Evolutionary conservation across 2,797 vertebrate species (phyloP).

Genomic region (Ispidina lecontei): DNA sequence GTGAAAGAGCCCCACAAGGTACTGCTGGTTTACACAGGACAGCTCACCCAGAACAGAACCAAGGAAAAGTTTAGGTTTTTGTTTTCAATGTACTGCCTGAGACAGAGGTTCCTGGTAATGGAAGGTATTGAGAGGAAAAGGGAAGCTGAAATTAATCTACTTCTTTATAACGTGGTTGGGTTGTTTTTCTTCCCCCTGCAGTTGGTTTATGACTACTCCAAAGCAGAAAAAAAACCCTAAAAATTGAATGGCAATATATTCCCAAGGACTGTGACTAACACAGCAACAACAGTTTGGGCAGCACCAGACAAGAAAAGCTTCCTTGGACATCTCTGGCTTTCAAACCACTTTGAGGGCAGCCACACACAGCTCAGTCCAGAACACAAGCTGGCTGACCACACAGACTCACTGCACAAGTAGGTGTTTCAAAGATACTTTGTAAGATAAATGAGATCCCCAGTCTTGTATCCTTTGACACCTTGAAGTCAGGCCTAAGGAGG

Average conservation of each 20-base stretch:
- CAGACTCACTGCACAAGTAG: not conserved
- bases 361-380: not conserved
- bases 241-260: not conserved
- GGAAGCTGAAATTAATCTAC: not conserved
- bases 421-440: not conserved
- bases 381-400: not conserved
- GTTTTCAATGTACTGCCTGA: not conserved
- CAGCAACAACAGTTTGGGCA: not conserved
- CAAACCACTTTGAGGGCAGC: not conserved
- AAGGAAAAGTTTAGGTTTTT: not conserved
- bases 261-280: not conserved
- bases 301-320: not conserved
- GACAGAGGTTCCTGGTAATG: not conserved
- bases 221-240: not conserved
- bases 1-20: not conserved
- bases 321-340: not conserved
- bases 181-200: accelerated
- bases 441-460: not conserved
- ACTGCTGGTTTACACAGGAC: not conserved
- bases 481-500: not conserved
- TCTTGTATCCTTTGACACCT: not conserved
- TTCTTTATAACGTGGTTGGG: not conserved
- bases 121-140: not conserved
- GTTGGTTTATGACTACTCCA: not conserved
- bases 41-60: not conserved